phyloP scores from a whole-genome alignment of 2,797 vertebrate species.

The Erithacus rubecula region DNA sequence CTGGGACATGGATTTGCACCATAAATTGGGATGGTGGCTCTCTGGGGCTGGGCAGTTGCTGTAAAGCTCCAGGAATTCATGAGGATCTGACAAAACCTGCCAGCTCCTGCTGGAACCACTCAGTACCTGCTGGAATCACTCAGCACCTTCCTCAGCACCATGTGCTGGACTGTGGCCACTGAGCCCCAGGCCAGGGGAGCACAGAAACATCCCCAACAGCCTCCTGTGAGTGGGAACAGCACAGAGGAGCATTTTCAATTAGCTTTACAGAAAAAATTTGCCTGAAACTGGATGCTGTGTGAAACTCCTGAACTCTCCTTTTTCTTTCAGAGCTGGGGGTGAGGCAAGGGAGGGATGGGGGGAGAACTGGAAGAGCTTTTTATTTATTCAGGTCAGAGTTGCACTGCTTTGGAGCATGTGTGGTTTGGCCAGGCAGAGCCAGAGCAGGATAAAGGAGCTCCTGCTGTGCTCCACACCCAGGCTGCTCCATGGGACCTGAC shows the following conservation, averaged over 20 bases:
- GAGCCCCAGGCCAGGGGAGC: background rate
- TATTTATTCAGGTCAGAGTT: background rate
- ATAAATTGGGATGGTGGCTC: background rate
- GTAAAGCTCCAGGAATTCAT: background rate
- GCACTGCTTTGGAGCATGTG: background rate
- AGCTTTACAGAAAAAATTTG: constrained; percentile 46
- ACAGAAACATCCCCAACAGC: rapidly evolving
- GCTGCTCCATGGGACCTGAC: background rate
- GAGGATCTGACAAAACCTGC: background rate
- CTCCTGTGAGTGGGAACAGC: background rate
- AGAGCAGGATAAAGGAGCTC: background rate
- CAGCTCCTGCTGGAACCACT: background rate
- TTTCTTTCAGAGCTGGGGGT: background rate
- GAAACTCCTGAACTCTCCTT: constrained; percentile 44
- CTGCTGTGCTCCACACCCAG: background rate
- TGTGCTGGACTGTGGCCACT: background rate
- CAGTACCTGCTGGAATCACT: background rate
- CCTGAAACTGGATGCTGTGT: constrained; percentile 60
- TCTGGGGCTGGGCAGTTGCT: background rate
- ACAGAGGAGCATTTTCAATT: background rate
- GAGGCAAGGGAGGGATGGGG: background rate
- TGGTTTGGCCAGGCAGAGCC: background rate
- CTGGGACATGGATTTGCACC: background rate
- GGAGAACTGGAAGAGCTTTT: background rate
- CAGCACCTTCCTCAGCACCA: background rate